Conservation (phyloP, 2,888 invertebrate genomes). For the Tridacna crocea region DNA sequence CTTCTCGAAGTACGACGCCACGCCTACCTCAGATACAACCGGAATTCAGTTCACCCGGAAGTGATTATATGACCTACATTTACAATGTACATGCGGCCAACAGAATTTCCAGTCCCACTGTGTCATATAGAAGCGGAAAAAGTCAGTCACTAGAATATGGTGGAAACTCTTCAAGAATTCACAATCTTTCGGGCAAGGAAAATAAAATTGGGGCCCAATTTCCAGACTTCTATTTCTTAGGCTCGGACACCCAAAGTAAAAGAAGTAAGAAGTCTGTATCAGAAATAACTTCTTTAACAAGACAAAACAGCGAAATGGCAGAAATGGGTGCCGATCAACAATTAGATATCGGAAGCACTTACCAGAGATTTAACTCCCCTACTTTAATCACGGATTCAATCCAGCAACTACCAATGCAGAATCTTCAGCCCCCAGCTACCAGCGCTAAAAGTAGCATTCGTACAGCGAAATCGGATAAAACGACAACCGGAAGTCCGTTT, state of each 20-base stretch:
- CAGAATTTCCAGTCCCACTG: slow-evolving; percentile 2
- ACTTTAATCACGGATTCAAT: neutral
- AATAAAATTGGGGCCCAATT: slow-evolving; percentile 16
- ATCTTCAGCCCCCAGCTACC: neutral
- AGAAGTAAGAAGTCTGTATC: slow-evolving; percentile 10
- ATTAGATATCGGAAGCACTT: slow-evolving; percentile 11
- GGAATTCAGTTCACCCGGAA: slow-evolving; percentile 51
- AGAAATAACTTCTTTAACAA: neutral
- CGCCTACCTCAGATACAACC: slow-evolving; percentile 39
- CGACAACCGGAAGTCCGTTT: slow-evolving; percentile 23
- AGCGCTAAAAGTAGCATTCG: slow-evolving; percentile 26
- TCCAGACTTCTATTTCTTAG: neutral
- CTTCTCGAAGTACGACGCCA: slow-evolving; percentile 28
- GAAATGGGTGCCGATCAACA: slow-evolving; percentile 1
- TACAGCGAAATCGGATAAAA: neutral
- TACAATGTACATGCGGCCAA: slow-evolving; percentile 15
- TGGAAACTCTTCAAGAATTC: neutral
- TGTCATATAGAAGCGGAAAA: slow-evolving; percentile 6
- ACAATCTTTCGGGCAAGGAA: neutral
- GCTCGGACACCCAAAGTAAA: slow-evolving; percentile 2
- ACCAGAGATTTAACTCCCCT: slow-evolving; percentile 20
- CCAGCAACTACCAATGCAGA: slow-evolving; percentile 4
- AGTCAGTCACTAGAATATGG: neutral
- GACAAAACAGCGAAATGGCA: slow-evolving; percentile 7
- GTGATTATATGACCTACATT: slow-evolving; percentile 50